Base-by-base conservation (phyloP, 2,888 invertebrate species). In the Epinotia bilunana region DNA sequence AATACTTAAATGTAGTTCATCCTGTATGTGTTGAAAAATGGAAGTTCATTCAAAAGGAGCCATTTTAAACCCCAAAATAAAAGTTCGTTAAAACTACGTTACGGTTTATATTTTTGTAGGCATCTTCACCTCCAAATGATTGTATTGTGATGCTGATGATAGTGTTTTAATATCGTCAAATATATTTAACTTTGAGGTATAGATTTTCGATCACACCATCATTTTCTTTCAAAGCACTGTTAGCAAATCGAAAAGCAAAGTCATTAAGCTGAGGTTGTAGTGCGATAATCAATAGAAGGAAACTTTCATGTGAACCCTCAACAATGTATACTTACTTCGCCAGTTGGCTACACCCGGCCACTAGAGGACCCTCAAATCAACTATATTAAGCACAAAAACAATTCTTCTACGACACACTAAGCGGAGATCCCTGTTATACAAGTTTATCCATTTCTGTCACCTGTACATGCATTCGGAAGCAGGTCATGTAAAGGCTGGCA, bases 381-480 rank as follows among this genome's bases (percentile, higher is more conserved):
- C 68, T 82, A 82, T 78, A 83, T 81, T 87, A 92, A 91, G 90
- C 92, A 92, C 90, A 91, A 89, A 85, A 84, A 84, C 83, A 84
- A 83, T 82, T 86, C 81, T 73, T 88, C 92, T 93, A 93, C 93
- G 85, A 88, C 91, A 93, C 93, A 93, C 91, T 91, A 93, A 93
- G 92, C 92, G 80, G 82, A 76, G 82, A 79, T 78, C 83, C 89
- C 87, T 88, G 84, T 86, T 81, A 81, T 84, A 87, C 83, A 87
- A 81, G 81, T 79, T 79, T 82, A 79, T 80, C 82, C 83, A 78
- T 81, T 78, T 88, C 91, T 90, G 78, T 90, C 92, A 92, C 93
- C 93, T 85, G 83, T 83, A 84, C 93, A 93, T 92, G 92, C 93
- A 91, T 85, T 81, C 71, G 79, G 82, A 90, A 91, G 91, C 90